Percentiles rank a stretch among this genome's conserved stretches.
These are phyloP conservation scores for Acrobasis suavella DNA, from an alignment of 2,888 invertebrate genomes.

Conservation along the genomic window DNA sequence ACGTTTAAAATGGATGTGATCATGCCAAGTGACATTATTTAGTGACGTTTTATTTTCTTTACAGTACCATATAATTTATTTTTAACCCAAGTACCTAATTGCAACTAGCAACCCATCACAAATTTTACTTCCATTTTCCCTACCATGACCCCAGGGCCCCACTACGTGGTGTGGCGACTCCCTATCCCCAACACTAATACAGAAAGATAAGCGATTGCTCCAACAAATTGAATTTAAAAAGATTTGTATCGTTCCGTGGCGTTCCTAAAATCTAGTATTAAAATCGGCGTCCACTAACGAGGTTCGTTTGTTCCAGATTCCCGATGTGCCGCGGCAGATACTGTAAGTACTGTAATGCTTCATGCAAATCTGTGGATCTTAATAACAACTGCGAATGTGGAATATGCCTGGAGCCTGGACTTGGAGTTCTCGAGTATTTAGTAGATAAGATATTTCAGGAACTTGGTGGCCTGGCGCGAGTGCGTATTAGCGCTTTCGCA, in stretches of 20 bases:
- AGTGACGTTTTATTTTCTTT: too few relatives aligned
- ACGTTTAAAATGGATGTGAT: too few relatives aligned
- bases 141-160: too few relatives aligned
- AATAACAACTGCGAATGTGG: conserved; percentile 1
- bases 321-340: conserved; percentile 29
- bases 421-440: neutral
- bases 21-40: too few relatives aligned
- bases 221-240: conserved; percentile 23
- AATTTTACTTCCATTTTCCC: too few relatives aligned
- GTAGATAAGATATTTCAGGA: too few relatives aligned
- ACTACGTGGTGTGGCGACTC: too few relatives aligned
- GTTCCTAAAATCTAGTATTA: conserved; percentile 18
- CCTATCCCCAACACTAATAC: neutral
- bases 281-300: conserved; percentile 28
- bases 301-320: conserved; percentile 43
- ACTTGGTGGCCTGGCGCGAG: too few relatives aligned
- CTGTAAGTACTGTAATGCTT: conserved; percentile 42
- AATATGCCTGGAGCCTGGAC: neutral
- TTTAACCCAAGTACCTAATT: too few relatives aligned
- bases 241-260: conserved; percentile 11
- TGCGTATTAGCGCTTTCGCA: too few relatives aligned
- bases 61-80: too few relatives aligned
- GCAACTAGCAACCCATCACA: too few relatives aligned
- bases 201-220: neutral
- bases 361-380: conserved; percentile 43